Conservation (phyloP, 2,113 vertebrate genomes). For the Sinosuthora webbiana region DNA sequence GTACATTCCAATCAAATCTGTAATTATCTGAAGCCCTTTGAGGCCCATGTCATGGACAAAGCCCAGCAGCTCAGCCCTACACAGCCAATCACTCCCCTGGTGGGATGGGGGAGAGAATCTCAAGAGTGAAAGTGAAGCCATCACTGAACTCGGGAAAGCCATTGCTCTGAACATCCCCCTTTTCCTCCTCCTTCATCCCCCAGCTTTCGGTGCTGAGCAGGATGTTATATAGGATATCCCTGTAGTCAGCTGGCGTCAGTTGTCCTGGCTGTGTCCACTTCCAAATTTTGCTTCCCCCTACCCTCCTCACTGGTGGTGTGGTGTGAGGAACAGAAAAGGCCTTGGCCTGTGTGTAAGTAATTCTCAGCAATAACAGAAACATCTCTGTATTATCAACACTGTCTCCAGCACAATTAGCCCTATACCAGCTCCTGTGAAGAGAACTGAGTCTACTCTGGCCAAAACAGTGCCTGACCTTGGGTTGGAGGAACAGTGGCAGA, state of each 20-base stretch:
- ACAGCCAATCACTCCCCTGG: not conserved
- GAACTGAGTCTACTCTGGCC: not conserved
- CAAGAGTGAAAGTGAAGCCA: not conserved
- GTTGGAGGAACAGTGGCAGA: not conserved
- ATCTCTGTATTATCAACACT: not conserved
- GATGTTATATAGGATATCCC: not conserved
- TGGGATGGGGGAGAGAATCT: not conserved
- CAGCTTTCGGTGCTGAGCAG: not conserved
- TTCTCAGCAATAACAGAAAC: not conserved
- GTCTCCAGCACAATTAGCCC: not conserved
- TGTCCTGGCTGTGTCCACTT: not conserved
- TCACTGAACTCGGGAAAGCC: not conserved
- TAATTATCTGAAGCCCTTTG: not conserved
- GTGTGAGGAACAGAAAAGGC: not conserved
- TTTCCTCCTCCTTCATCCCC: not conserved
- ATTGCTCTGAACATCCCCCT: not conserved
- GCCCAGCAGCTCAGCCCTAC: not conserved
- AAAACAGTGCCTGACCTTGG: not conserved
- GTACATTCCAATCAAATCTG: not conserved
- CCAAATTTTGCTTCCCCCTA: not conserved
- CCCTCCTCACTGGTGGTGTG: accelerated
- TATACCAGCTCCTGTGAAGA: not conserved
- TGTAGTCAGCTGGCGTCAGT: not conserved
- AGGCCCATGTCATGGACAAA: not conserved
- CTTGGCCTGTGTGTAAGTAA: not conserved